Conservation (phyloP, 2,888 invertebrate species). For the Coelopa pilipes region DNA sequence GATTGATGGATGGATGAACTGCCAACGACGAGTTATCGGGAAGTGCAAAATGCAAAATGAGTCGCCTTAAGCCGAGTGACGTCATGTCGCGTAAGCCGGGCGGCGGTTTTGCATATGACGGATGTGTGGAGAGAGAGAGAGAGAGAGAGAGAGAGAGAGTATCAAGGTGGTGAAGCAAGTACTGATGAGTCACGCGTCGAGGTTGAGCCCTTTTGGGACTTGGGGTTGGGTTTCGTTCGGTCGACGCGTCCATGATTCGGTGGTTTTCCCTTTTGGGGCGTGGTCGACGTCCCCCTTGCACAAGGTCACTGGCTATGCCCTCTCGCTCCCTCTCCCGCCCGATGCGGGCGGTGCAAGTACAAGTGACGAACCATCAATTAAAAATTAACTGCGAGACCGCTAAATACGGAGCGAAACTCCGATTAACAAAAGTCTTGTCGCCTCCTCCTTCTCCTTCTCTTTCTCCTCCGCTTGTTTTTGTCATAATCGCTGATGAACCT, state of each 20-base stretch:
- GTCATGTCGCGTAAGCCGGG: background rate
- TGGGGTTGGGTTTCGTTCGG: background rate
- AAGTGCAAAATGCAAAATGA: background rate
- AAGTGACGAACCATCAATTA: background rate
- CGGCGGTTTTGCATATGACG: background rate
- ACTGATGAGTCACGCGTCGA: background rate
- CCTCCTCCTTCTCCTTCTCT: background rate
- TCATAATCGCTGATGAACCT: too few species aligned
- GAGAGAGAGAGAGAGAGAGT: background rate
- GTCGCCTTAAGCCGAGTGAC: slow-evolving; percentile 2
- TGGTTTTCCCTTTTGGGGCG: background rate
- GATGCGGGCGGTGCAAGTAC: background rate
- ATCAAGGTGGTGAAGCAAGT: background rate
- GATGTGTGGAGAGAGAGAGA: too few species aligned
- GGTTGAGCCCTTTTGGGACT: background rate
- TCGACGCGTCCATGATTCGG: background rate
- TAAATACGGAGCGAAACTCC: slow-evolving; percentile 28
- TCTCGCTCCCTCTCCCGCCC: background rate
- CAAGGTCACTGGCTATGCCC: background rate
- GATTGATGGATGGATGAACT: background rate
- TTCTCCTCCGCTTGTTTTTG: background rate
- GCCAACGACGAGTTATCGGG: background rate
- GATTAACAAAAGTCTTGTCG: background rate
- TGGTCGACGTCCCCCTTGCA: background rate
- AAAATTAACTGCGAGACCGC: background rate